Evolutionary conservation across 1,140 invertebrate species (phyloP).

Genomic region (Hydropsyche tenuis): DNA sequence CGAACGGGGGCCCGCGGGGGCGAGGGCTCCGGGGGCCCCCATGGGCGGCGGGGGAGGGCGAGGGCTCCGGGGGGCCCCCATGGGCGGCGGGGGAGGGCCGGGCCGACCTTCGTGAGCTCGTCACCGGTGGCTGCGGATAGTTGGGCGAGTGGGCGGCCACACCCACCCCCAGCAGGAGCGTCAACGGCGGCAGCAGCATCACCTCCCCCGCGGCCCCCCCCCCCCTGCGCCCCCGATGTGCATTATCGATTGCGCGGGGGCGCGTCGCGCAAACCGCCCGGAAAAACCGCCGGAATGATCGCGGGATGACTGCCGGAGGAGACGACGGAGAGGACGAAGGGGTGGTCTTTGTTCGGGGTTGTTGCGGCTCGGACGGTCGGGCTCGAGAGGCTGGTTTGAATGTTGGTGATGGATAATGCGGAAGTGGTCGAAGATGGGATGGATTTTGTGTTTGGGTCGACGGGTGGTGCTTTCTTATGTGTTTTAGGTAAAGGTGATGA

Average conservation of each 20-base stretch:
- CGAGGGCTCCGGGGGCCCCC: background rate
- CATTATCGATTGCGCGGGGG: conserved; percentile 19
- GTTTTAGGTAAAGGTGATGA: too few relatives aligned
- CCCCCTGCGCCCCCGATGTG: conserved; percentile 24
- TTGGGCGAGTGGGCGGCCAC: background rate
- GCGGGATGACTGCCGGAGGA: background rate
- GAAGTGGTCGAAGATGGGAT: too few relatives aligned
- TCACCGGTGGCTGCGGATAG: conserved; percentile 28
- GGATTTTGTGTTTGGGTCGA: too few relatives aligned
- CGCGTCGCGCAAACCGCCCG: conserved; percentile 22
- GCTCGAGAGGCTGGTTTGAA: too few relatives aligned
- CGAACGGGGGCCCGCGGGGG: background rate
- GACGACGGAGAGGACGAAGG: too few relatives aligned
- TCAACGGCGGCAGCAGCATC: too few relatives aligned
- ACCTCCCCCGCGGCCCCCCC: background rate
- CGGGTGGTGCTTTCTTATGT: too few relatives aligned
- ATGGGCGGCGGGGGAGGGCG: conserved; percentile 8
- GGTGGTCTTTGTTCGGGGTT: too few relatives aligned
- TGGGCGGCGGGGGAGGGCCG: background rate
- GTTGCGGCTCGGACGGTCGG: too few relatives aligned
- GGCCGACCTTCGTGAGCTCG: conserved; percentile 7
- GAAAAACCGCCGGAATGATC: conserved; percentile 19
- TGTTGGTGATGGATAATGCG: too few relatives aligned
- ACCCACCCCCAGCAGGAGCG: too few relatives aligned
- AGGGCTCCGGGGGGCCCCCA: background rate